phyloP scores from a whole-genome alignment of 2,797 vertebrate genomes.

The Intellagama lesueurii region DNA sequence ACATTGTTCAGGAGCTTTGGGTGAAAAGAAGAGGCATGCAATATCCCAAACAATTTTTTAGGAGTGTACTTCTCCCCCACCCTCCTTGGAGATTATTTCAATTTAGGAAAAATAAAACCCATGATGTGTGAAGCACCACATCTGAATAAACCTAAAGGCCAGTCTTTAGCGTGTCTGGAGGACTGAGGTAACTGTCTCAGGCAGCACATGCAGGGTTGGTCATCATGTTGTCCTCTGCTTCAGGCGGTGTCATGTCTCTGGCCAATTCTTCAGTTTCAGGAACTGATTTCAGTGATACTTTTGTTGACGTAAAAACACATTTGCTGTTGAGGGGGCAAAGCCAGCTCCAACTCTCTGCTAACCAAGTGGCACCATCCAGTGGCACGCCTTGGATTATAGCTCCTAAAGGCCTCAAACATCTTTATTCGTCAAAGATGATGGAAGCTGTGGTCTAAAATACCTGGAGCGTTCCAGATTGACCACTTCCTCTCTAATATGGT shows the following conservation, averaged over 20 bases:
- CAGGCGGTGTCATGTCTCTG: background rate
- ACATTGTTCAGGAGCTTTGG: too few relatives aligned
- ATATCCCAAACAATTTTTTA: background rate
- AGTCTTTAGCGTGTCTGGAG: too few relatives aligned
- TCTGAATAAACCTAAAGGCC: background rate
- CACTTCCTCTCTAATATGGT: background rate
- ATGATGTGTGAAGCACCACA: background rate
- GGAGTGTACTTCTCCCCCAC: background rate
- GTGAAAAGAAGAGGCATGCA: background rate
- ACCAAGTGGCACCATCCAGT: background rate
- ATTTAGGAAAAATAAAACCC: background rate
- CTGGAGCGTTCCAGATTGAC: too few relatives aligned
- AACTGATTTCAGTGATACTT: background rate
- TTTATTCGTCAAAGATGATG: background rate
- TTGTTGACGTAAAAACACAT: background rate
- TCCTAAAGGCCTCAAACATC: background rate
- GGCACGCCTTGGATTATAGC: background rate
- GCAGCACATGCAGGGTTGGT: background rate
- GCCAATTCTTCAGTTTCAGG: background rate
- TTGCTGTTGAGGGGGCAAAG: background rate
- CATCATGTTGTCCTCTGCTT: background rate
- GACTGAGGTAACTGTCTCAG: background rate
- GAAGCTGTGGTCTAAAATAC: too few relatives aligned
- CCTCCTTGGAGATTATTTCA: background rate
- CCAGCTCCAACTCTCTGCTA: background rate